Evolutionary conservation across 2,888 invertebrate genomes (phyloP), one percentile per base, ranked within the genome.

Genomic region (Ormyrus labotus): DNA sequence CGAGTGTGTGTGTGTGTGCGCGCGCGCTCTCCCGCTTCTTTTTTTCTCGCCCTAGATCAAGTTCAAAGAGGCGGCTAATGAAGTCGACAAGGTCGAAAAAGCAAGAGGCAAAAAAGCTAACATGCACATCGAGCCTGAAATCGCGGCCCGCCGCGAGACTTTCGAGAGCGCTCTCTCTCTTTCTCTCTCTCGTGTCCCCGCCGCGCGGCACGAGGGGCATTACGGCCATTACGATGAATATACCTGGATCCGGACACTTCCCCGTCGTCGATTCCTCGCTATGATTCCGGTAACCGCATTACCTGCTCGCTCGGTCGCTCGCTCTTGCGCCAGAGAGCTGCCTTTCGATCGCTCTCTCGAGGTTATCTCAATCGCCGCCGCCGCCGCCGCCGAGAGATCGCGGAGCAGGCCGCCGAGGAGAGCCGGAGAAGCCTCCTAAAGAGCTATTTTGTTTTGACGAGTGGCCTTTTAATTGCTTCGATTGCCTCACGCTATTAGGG

Each of bases 311-410:
- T 45, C 53, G 19, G 6, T 67, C 34, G 34, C 19, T 53, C 11
- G 34, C 58, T 63, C 13, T 34, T 76, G 83, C 80, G 72, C 80
- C 69, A 78, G 82, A 78, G 82, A 81, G 69, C 34, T 34, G 34
- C 19, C 73, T 19, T 47, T 6, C 78, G 83, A 78, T 83, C 58
- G 83, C 63, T 71, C 69, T 71, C 85, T 83, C 84, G 83, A 83
- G 85, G 84, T 84, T 86, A 86, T 87, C 86, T 85, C 83, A 79
- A 83, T 83, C 83, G 83, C 60, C 77, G 83, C 69, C 34, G 67
- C 72, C 80, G 77, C 82, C 83, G 61, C 47, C 81, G 71, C 51
- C 70, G 70, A 72, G 77, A 70, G 63, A 76, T 60, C 80, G 34
- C 34, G 34, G 73, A 68, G 73, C 58, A 19, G 69, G 68, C 55